Base-by-base conservation (phyloP, 2,797 vertebrate genomes). In the Erethizon dorsatum region DNA sequence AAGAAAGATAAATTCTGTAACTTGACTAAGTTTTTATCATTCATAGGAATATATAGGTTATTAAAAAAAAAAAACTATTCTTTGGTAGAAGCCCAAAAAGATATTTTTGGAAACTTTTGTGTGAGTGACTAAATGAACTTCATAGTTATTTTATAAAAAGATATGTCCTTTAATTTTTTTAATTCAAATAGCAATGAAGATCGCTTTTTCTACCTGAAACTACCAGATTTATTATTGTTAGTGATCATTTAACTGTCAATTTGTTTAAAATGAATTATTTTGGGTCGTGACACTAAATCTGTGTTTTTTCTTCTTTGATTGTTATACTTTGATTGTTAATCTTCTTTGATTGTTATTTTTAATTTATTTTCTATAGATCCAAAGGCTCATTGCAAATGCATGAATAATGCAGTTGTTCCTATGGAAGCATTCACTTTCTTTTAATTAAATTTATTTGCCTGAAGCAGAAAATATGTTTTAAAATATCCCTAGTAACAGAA, bases 371-470 rank as follows among this genome's bases (percentile, higher is more conserved):
- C 82, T 88, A 56, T 61, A 88, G 73, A 96, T 90, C 79, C 73
- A 67, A 96, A 96, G 84, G 54, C 79, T 47, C 54, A 18, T 80
- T 77, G 33, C 56, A 88, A 90, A 95, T 54, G 57, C 57, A 83
- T 92, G 63, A 92, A 93, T 80, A 93, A 91, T 93, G 67, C 77
- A 88, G 56, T 61, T 85, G 37, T 22, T 75, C 73, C 75, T 67
- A 73, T 50, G 78, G 95, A 92, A 86, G 14, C n/a, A 37, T 28
- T 87, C 7, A 12, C 20, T 65, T 90, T 90, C 88, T 92, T 77
- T 95, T 97, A 95, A 97, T 98, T 96, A 97, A 96, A 94, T 96
- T 79, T 96, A 91, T 96, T 96, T 95, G 91, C 96, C 97, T 96
- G 89, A 95, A 97, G 96, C 94, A 93, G 33, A 94, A 41, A 18